A percentile compares a stretch with the other conserved stretches of the same genome.
These are phyloP conservation scores for Leptinotarsa undecemlineata DNA, from an alignment of 1,140 invertebrate genomes.

Conservation along the genomic window DNA sequence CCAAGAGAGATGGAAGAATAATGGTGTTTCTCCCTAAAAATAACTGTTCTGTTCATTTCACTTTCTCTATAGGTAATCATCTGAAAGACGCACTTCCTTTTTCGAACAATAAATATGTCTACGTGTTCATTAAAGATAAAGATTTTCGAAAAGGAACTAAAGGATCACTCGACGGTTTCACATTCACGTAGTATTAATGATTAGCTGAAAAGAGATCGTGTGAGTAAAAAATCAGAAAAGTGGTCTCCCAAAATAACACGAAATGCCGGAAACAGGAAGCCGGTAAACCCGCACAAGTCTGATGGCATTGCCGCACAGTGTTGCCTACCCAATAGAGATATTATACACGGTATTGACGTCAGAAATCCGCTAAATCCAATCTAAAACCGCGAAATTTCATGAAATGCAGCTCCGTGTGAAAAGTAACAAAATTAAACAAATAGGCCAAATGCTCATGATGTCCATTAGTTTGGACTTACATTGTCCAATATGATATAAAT, in stretches of 20 bases:
- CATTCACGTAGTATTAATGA: neutral
- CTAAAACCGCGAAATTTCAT: too few relatives aligned
- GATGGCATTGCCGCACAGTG: neutral
- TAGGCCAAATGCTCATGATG: too few relatives aligned
- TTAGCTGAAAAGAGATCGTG: conserved; percentile 6
- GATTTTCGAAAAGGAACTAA: conserved; percentile 4
- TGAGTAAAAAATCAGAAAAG: conserved; percentile 15
- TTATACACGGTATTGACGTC: too few relatives aligned
- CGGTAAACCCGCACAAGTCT: conserved; percentile 1
- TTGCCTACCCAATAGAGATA: too few relatives aligned
- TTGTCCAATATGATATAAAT: too few relatives aligned
- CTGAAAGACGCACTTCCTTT: conserved; percentile 8
- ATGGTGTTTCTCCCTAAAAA: too few relatives aligned
- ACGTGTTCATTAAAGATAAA: conserved; percentile 11
- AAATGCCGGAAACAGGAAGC: conserved; percentile 18
- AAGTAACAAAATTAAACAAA: too few relatives aligned
- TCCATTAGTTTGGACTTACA: too few relatives aligned
- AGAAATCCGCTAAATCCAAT: too few relatives aligned
- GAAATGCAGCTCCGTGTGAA: too few relatives aligned
- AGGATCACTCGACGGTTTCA: conserved; percentile 11
- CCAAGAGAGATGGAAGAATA: too few relatives aligned
- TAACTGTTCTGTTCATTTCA: neutral
- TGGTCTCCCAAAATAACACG: conserved; percentile 15
- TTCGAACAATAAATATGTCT: conserved; percentile 6
- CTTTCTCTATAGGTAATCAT: neutral